A percentile compares a stretch with the other conserved stretches of the same genome.
phyloP scores from a whole-genome alignment of 2,888 invertebrate genomes.

The Archaeoteleia sp. region DNA sequence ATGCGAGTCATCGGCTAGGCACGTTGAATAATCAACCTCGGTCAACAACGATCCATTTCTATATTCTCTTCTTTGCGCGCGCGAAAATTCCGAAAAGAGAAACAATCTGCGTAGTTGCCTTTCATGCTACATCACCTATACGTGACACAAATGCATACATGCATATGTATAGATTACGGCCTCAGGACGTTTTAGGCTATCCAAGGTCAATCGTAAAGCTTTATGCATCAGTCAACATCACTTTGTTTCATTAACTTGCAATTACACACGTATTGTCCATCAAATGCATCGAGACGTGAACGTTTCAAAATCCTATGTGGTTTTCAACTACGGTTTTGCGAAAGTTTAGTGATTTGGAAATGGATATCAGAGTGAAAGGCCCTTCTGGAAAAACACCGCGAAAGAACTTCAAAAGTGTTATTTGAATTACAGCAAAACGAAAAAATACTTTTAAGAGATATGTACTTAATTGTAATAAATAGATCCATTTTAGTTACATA shows the following conservation, averaged over 20 bases:
- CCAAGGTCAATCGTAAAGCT: constrained; percentile 43
- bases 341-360: no score
- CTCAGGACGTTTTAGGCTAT: constrained; percentile 43
- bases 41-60: constrained; percentile 40
- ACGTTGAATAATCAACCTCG: constrained; percentile 51
- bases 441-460: no score
- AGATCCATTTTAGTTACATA: no score
- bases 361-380: no score
- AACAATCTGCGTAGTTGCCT: constrained; percentile 4
- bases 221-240: constrained; percentile 26
- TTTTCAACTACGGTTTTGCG: no score
- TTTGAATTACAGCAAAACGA: no score
- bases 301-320: no score
- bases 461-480: no score
- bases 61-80: constrained; percentile 1
- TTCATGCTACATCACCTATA: constrained; percentile 15
- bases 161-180: constrained; percentile 38
- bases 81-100: not conserved
- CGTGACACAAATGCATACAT: constrained; percentile 20
- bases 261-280: no score
- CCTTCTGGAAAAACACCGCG: no score
- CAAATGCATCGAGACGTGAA: no score
- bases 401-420: no score
- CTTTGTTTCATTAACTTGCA: constrained; percentile 41
- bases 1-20: constrained; percentile 57